Evolutionary conservation across 1,140 invertebrate species (phyloP).

Genomic region (Argopecten irradians): DNA sequence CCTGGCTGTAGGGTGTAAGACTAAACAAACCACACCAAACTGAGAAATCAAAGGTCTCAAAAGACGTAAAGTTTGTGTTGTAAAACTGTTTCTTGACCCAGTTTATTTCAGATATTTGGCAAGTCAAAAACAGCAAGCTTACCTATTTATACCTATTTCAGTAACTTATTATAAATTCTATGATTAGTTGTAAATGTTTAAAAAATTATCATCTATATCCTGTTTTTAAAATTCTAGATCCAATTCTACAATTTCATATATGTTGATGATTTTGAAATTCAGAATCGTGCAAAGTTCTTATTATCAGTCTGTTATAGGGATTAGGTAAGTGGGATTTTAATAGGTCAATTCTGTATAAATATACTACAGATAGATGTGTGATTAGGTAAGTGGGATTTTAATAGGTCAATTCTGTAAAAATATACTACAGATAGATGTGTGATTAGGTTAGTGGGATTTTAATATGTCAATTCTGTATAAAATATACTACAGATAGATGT

Average conservation of each 20-base stretch:
- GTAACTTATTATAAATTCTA: too few relatives aligned
- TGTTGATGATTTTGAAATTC: not conserved
- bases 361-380: not conserved
- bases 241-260: too few relatives aligned
- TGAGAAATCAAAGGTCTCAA: too few relatives aligned
- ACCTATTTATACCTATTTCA: too few relatives aligned
- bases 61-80: not conserved
- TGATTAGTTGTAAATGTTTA: too few relatives aligned
- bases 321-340: not conserved
- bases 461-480: not conserved
- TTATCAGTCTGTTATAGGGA: not conserved
- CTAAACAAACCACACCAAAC: too few relatives aligned
- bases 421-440: not conserved
- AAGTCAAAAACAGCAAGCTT: too few relatives aligned
- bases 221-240: too few relatives aligned
- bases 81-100: not conserved
- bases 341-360: not conserved
- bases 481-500: not conserved
- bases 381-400: not conserved
- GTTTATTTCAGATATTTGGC: not conserved
- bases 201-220: too few relatives aligned
- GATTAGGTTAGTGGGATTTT: not conserved
- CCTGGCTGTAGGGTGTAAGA: too few relatives aligned
- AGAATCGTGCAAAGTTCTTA: not conserved
- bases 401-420: not conserved